Evolutionary conservation across 2,797 vertebrate species (phyloP), one percentile per base, ranked within the genome.

Genomic region (Neosilurus mollespiculum): DNA sequence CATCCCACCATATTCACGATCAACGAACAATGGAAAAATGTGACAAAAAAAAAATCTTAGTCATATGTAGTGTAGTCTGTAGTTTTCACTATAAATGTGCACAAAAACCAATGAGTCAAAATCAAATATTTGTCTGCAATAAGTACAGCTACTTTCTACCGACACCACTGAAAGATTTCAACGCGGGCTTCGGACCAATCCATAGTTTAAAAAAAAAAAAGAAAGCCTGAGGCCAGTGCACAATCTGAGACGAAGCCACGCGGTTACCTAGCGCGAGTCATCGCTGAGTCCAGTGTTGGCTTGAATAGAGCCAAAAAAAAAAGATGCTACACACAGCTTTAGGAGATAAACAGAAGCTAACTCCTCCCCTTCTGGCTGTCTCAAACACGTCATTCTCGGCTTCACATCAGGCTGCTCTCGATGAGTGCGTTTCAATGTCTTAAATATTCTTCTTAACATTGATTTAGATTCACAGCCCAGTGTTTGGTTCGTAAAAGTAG

Each of bases 231-330:
- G 90, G 90, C 91, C 91, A 94, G 93, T 94, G 93, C 93, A 93
- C 91, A 59, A 51, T 84, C 80, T 87, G 81, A 91, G 89, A 90
- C 90, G 88, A 87, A 87, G 85, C 89, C 87, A 92, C 88, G 88
- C 91, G 89, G 90, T 90, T 88, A 93, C 91, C 93, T 92, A 94
- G 93, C 93, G 93, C 92, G 92, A 91, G 89, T 90, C 91, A 87
- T 91, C 91, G 87, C 89, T 77, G 34, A 88, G 88, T 86, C 81
- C 89, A 86, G 90, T 92, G 75, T 84, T 81, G 89, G 85, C 81
- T 76, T 86, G 8, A 43, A 30, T 30, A 86, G 80, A 87, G 84
- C 81, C 75, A 66, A 54, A 20, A 72, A 83, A 64, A 62, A 76
- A 58, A 62, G 71, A 71, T 30, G 9, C 2, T 86, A 89, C 61